A percentile compares a stretch with the other conserved stretches of the same genome.
phyloP scores from a whole-genome alignment of 2,113 vertebrate genomes.

The Gorsachius goisagi region DNA sequence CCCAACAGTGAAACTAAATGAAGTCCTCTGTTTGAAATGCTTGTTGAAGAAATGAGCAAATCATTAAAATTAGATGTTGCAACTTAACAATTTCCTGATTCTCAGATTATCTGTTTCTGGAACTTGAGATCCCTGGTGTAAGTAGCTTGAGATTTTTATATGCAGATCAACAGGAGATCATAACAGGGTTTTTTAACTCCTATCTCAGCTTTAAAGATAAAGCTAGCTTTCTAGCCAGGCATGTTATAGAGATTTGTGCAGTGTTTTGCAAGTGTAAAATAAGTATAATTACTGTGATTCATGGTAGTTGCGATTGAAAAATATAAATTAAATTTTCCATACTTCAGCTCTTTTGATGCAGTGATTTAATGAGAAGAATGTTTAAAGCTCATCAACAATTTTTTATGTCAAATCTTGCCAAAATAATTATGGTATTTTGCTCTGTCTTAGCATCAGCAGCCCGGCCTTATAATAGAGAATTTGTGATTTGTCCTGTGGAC shows the following conservation, averaged over 20 bases:
- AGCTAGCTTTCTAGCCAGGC: neutral
- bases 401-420: neutral
- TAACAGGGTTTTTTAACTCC: neutral
- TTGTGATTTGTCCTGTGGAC: neutral
- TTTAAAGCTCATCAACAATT: neutral
- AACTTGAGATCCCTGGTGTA: neutral
- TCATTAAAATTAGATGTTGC: neutral
- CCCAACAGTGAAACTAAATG: neutral
- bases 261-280: neutral
- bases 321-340: neutral
- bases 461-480: neutral
- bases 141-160: neutral
- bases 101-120: neutral
- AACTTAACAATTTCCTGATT: neutral
- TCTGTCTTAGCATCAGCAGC: neutral
- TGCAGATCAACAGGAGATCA: neutral
- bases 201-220: neutral
- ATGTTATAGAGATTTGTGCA: neutral
- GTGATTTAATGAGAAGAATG: neutral
- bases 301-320: neutral
- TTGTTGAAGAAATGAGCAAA: neutral
- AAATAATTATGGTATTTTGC: neutral
- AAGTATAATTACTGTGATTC: neutral
- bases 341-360: neutral
- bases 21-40: neutral